Evolutionary conservation across 2,797 vertebrate genomes (phyloP), one percentile per base, ranked within the genome.

Genomic region (Diceros bicornis): DNA sequence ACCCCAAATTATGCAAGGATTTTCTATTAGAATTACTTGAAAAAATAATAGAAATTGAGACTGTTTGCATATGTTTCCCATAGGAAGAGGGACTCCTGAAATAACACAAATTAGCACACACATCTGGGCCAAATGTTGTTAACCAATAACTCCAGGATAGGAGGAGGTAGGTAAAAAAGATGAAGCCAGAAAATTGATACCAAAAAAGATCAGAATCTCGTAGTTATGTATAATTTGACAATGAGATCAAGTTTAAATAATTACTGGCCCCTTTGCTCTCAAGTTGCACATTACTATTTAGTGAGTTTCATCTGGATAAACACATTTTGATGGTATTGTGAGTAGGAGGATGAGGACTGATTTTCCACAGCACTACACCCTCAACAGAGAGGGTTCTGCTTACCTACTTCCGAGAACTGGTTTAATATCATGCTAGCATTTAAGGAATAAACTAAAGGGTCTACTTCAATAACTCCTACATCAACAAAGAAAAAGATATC

Each of bases 191-290:
- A 21, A 89, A 96, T 10, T 83, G 55, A 71, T 47, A 91, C 50
- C 32, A 71, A 81, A 75, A 86, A 95, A 92, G 13, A 93, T 72
- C 52, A 92, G 20, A 82, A 50, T 29, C 29, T 86, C 55, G 82
- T 11, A 86, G 44, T 52, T 75, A 93, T 0, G 47, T 47, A 59
- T 50, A 66, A 89, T 74, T 79, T 96, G 77, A 92, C 41, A 86
- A 84, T 64, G 66, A 94, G 34, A 78, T 93, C 27, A 95, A 95
- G 44, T 84, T 82, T 89, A 96, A 92, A 74, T 72, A 93, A 96
- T 94, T 96, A 89, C 34, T 83, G 20, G 50, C 50, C 37, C 57
- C n/a, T 89, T 91, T 75, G 37, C n/a, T 82, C 55, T 94, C 41
- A 89, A 96, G 44, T 59, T 83, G 25, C 18, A 27, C 81, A 85